Base-by-base conservation (phyloP, 2,888 invertebrate species). In the Lottia gigantea region DNA sequence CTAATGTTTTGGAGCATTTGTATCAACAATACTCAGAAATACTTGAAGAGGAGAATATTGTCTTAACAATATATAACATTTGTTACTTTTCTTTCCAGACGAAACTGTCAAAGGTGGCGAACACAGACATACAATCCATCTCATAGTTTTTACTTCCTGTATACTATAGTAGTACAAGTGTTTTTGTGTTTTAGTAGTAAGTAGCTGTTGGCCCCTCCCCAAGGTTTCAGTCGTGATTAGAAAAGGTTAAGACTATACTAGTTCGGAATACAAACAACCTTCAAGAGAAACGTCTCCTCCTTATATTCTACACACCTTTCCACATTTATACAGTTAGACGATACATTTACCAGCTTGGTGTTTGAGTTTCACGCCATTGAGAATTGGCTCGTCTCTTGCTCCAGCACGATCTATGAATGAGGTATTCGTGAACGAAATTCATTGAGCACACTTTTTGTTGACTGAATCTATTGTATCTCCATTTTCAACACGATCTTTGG, bases 221-320 rank as follows among this genome's bases (percentile, higher is more conserved):
- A 55, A 55, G 55, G 55, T 23, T 23, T 23, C 12, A 19, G 19
- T 14, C 55, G 19, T 55, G 55, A 55, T 55, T 55, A 55, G 23
- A 55, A 55, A 55, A 55, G 55, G 55, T 55, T 55, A 55, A 55
- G 55, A 55, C 55, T 23, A 55, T 55, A 55, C 55, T 55, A 23
- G 55, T 19, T 23, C 55, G 55, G 55, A 55, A 55, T 55, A 55
- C 55, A 55, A 55, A 55, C 55, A 55, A 55, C 23, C 55, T 55
- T 23, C 23, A 55, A 55, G 55, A 19, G 55, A 55, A 23, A 55
- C 23, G 55, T 55, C 55, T 55, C 55, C 55, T 19, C 55, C 55
- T 19, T 23, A 23, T 23, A 19, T 19, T 23, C 55, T 55, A 8
- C 55, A 55, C 55, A 55, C 55, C 55, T 55, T 23, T 23, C 55